Base-by-base conservation (phyloP, 2,888 invertebrate genomes). In the Lutraria lutraria region DNA sequence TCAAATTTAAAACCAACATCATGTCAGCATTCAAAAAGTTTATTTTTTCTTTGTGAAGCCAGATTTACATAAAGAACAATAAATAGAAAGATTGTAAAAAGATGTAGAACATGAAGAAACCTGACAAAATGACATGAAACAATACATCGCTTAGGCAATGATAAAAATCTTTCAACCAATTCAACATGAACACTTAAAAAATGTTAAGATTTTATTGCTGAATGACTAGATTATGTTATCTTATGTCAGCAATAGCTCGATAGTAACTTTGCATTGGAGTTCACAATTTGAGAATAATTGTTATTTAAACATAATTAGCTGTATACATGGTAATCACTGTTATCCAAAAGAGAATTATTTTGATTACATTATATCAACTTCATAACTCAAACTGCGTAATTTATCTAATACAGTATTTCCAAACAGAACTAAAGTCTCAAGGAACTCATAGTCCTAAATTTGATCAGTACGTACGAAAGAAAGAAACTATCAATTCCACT, bases 51-150 rank as follows among this genome's bases (percentile, higher is more conserved):
- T 31, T 56, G n/a, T 79, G 85, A 85, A 79, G 85, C 85, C 79
- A 85, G 76, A 79, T 79, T 76, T 85, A 85, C 85, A 85, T 79
- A 82, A 54, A 82, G 82, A 85, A 85, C 76, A 85, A 85, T 85
- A 85, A 85, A 85, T 76, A 85, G 85, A 79, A 79, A 85, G 72
- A 83, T 68, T 72, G 83, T 72, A 83, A 83, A 83, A 83, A 83
- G 83, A 83, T 83, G 83, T 83, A 83, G 83, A 83, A 83, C 72
- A 72, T 72, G 83, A 72, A 43, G 25, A 83, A 53, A 81, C 52
- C 52, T 52, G 81, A 81, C 76, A 54, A 53, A 72, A 81, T 81
- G 81, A 81, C 54, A 81, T 54, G 81, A 81, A 81, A 81, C 43
- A 31, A 76, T 34, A 56, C 21, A 76, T 76, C 76, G 29, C 76